A percentile compares a stretch with the other conserved stretches of the same genome.
These are phyloP conservation scores for Myotis davidii DNA, from an alignment of 2,113 vertebrate genomes.

Conservation along the genomic window DNA sequence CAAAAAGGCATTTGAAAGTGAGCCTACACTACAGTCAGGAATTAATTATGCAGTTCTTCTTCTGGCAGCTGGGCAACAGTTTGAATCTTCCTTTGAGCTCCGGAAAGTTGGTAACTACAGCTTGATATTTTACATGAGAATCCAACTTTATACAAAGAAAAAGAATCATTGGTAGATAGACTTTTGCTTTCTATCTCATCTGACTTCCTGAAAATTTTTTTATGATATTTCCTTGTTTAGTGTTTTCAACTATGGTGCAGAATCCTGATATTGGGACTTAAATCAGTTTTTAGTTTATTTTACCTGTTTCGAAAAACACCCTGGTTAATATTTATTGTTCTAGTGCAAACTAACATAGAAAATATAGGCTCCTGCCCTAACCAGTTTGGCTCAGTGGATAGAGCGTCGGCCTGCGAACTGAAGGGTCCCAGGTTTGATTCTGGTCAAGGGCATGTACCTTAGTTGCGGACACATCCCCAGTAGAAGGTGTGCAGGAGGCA, in stretches of 20 bases:
- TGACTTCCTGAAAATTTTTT: not conserved
- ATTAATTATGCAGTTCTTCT: constrained; percentile 98
- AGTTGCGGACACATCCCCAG: no score
- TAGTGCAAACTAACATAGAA: not conserved
- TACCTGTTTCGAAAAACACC: not conserved
- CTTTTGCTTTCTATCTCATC: not conserved
- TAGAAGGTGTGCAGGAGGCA: no score
- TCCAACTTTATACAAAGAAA: not conserved
- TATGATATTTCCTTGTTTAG: not conserved
- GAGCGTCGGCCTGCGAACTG: no score
- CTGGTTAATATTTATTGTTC: constrained; percentile 25
- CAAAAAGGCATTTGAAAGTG: constrained; percentile 97
- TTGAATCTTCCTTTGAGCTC: constrained; percentile 98
- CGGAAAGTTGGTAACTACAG: constrained; percentile 97
- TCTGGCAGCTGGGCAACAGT: constrained; percentile 95
- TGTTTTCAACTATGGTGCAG: not conserved
- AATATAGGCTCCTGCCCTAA: not conserved
- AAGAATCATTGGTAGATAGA: not conserved
- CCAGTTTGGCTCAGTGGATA: no score
- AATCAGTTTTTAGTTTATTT: not conserved
- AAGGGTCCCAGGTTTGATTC: no score
- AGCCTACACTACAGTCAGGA: constrained; percentile 98
- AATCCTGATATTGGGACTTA: not conserved
- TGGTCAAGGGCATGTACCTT: no score
- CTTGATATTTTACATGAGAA: constrained; percentile 75